Base-by-base conservation (phyloP, 1,140 invertebrate genomes). In the Goniozus legneri region DNA sequence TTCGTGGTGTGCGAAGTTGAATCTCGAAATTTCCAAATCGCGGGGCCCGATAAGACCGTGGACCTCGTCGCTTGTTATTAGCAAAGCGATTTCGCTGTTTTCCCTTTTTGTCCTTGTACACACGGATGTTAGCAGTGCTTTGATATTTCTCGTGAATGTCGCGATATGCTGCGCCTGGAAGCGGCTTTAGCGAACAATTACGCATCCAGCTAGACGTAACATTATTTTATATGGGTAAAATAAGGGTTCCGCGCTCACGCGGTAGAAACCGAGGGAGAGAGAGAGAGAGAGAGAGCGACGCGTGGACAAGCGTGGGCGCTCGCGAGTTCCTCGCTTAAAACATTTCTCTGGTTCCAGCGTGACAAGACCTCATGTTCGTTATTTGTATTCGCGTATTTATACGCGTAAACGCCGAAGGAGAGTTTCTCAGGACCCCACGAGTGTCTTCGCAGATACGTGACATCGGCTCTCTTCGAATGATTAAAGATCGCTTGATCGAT, bases 161-260 rank as follows among this genome's bases (percentile, higher is more conserved):
- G n/a, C n/a, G n/a, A n/a, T n/a, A n/a, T n/a, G n/a, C n/a, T n/a
- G n/a, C n/a, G n/a, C n/a, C n/a, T n/a, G n/a, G n/a, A n/a, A n/a
- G n/a, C n/a, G n/a, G n/a, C n/a, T n/a, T n/a, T n/a, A n/a, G 47
- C 62, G 66, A 60, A 67, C 69, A 71, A 71, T 73, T 73, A 71
- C 71, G 64, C 69, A 67, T 70, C 65, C 65, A 54, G 58, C 61
- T 54, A 68, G 70, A 71, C 68, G 61, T 60, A 67, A 66, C 69
- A 72, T 72, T 72, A 71, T 72, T 72, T 73, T 73, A n/a, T n/a
- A 73, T 72, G 58, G 65, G 57, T 67, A 63, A 70, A 73, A 71
- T 69, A 70, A 69, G 69, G 69, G 68, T 57, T n/a, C n/a, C n/a
- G n/a, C n/a, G n/a, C n/a, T n/a, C n/a, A n/a, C n/a, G n/a, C n/a